Conservation (phyloP, 2,888 invertebrate genomes). For the Halictus ligatus region DNA sequence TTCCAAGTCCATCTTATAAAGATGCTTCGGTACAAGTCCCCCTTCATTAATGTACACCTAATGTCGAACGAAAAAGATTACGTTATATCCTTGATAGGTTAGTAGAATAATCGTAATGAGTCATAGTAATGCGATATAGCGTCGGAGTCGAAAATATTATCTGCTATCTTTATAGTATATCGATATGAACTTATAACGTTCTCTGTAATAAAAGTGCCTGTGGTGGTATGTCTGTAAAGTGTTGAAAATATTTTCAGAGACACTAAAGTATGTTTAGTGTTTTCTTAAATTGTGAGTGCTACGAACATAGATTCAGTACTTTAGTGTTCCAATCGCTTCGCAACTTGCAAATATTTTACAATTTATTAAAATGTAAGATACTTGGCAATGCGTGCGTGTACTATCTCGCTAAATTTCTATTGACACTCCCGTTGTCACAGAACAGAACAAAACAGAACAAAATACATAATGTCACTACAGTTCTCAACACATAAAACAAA, state of each 20-base stretch:
- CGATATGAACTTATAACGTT: background rate
- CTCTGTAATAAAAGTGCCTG: background rate
- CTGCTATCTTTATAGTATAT: background rate
- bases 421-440: conserved; percentile 18
- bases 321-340: background rate
- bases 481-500: conserved; percentile 54
- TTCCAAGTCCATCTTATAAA: conserved; percentile 87
- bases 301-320: background rate
- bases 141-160: background rate
- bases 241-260: background rate
- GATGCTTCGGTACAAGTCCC: conserved; percentile 94
- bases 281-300: conserved; percentile 1
- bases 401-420: background rate
- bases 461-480: conserved; percentile 37
- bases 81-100: background rate
- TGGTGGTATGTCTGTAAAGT: background rate
- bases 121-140: background rate
- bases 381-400: background rate
- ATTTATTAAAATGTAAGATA: conserved; percentile 5
- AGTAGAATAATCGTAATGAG: background rate
- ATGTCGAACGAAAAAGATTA: conserved; percentile 24
- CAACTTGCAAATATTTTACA: conserved; percentile 1
- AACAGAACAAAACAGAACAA: conserved; percentile 19
- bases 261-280: background rate
- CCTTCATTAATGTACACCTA: conserved; percentile 94